Base-by-base conservation (phyloP, 2,113 vertebrate genomes). In the Gracilinanus agilis region DNA sequence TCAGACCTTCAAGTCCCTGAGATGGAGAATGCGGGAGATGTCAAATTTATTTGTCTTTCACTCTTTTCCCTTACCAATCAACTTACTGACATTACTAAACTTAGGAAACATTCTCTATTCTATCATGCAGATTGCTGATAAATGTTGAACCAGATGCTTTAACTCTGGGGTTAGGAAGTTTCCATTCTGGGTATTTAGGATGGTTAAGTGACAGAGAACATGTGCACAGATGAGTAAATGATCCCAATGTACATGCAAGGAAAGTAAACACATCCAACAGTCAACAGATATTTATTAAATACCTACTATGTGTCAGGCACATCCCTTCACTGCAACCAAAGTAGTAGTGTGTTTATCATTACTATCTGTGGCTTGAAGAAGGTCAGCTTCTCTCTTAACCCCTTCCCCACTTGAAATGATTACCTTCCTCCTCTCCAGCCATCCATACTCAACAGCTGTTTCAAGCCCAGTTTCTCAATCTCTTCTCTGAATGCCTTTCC, bases 401-500 rank as follows among this genome's bases (percentile, higher is more conserved):
- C 13, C 16, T 93, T 34, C 92, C 1, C 91, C 16, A 40, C 27
- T 1, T 53, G 11, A 93, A 95, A 94, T 27, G 0, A 40, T 23
- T 1, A 13, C 25, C 23, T 88, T 53, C 49, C 44, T 54, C 34
- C 2, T 88, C 90, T 49, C 44, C 53, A 90, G 21, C 24, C 83
- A n/a, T 95, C 1, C 29, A 55, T 24, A 24, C 27, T 58, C 10
- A 88, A 88, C 0, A 24, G 34, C 2, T 90, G 25, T 54, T n/a
- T 88, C 91, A 90, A 56, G 92, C 40, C 29, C 90, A 44, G 58
- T n/a, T 92, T 83, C 94, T 92, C 95, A 88, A 91, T 21, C 7
- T 90, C 88, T 90, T 13, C 40, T 91, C 53, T 88, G 83, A 94
- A 96, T 92, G 25, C 56, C 91, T 53, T 93, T 90, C 5, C 55